A percentile compares a stretch with the other conserved stretches of the same genome.
These are phyloP conservation scores for Drymodes brunneopygia DNA, from an alignment of 2,113 vertebrate species.

Conservation along the genomic window DNA sequence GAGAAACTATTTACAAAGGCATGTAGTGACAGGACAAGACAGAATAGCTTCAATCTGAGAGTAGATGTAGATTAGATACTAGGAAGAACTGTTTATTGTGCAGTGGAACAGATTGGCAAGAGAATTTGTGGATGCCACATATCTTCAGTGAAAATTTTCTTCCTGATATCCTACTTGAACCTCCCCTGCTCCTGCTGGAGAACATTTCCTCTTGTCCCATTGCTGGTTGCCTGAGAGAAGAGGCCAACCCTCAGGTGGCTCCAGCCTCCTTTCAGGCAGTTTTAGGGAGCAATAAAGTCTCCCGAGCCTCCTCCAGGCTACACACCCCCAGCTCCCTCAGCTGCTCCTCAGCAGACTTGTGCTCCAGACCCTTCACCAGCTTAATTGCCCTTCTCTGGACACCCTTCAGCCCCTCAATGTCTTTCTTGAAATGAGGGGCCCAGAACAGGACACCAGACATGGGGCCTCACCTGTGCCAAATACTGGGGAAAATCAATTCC, in stretches of 20 bases:
- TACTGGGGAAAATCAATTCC: not conserved
- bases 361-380: not conserved
- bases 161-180: not conserved
- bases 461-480: not conserved
- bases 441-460: not conserved
- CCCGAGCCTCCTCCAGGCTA: not conserved
- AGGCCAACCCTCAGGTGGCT: rapidly evolving
- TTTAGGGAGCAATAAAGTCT: rapidly evolving
- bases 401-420: rapidly evolving
- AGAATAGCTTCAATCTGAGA: not conserved
- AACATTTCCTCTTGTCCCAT: not conserved
- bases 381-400: not conserved
- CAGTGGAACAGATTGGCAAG: not conserved
- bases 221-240: not conserved
- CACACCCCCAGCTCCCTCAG: not conserved
- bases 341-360: not conserved
- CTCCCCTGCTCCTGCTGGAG: not conserved
- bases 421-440: not conserved
- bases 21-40: not conserved
- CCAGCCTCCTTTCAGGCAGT: not conserved
- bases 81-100: not conserved
- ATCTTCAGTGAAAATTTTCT: not conserved
- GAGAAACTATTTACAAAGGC: not conserved
- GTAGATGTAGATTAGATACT: not conserved
- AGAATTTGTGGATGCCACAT: not conserved